Percentiles rank a stretch among this genome's conserved stretches.
Conservation (phyloP, 2,888 invertebrate species). For the Nomada ruficornis region DNA sequence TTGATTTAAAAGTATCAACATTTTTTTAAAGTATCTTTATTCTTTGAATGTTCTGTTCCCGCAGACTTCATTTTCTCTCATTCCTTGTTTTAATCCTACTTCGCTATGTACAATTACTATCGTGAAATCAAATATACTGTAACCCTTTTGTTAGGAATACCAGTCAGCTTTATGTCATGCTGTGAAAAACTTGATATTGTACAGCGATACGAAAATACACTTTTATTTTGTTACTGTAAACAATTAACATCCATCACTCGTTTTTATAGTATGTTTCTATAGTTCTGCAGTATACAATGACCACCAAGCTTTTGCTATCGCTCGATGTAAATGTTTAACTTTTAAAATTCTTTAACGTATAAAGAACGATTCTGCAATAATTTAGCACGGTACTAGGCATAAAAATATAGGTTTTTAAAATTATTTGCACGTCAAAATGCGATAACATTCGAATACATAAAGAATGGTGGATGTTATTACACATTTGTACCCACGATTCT, state of each 20-base stretch:
- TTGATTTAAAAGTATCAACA: constrained; percentile 39
- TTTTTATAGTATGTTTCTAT: constrained; percentile 54
- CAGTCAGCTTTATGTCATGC: constrained; percentile 59
- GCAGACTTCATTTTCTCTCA: constrained; percentile 67
- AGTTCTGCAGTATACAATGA: constrained; percentile 57
- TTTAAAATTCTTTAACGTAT: constrained; percentile 53
- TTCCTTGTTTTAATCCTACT: constrained; percentile 61
- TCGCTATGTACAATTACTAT: constrained; percentile 67
- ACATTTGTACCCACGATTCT: constrained; percentile 34
- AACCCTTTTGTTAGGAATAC: constrained; percentile 62
- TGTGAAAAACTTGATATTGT: constrained; percentile 72
- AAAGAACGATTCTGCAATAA: constrained; percentile 57
- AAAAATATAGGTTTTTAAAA: constrained; percentile 58
- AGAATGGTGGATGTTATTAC: constrained; percentile 51
- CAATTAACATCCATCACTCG: constrained; percentile 61
- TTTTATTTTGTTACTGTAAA: constrained; percentile 69
- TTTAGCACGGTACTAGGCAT: constrained; percentile 45
- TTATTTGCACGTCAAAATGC: constrained; percentile 44
- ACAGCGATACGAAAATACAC: constrained; percentile 77
- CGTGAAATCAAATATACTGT: constrained; percentile 61
- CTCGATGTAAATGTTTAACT: constrained; percentile 39
- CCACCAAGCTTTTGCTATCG: constrained; percentile 38
- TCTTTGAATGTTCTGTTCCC: constrained; percentile 68
- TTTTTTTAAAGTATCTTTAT: constrained; percentile 62
- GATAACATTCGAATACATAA: constrained; percentile 43